These are phyloP conservation scores for Clarias laeviceps DNA, from an alignment of 2,797 vertebrate genomes.

Conservation along the genomic window DNA sequence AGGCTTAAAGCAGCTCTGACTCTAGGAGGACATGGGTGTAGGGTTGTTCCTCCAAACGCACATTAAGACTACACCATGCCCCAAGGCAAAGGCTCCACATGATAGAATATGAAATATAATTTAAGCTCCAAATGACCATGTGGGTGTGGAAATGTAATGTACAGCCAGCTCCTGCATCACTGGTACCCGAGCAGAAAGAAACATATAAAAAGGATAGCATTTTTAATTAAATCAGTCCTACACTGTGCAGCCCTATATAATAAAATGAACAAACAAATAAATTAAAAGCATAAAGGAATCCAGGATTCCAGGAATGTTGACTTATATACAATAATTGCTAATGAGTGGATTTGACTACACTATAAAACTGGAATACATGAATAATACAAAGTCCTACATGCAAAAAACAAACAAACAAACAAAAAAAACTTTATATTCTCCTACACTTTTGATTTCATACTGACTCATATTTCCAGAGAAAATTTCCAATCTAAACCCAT, in stretches of 20 bases:
- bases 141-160: neutral
- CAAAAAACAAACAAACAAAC: neutral
- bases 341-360: no score
- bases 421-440: neutral
- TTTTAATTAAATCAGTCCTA: no score
- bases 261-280: neutral
- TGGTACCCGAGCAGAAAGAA: neutral
- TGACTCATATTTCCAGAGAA: constrained; percentile 19
- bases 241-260: neutral
- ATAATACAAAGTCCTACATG: neutral
- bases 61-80: constrained; percentile 40
- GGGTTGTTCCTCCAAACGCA: constrained; percentile 48
- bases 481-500: constrained; percentile 39
- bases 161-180: neutral
- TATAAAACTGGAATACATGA: neutral
- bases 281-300: no score
- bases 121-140: constrained; percentile 53
- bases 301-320: neutral
- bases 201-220: neutral
- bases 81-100: constrained; percentile 21
- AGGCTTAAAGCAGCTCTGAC: constrained; percentile 16
- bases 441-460: neutral
- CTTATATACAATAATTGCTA: neutral
- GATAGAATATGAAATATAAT: constrained; percentile 37
- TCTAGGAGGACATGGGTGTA: constrained; percentile 24